A percentile compares a stretch with the other conserved stretches of the same genome.
Evolutionary conservation across 1,140 invertebrate species (phyloP).

Genomic region (Pseudobourletiella spinata): DNA sequence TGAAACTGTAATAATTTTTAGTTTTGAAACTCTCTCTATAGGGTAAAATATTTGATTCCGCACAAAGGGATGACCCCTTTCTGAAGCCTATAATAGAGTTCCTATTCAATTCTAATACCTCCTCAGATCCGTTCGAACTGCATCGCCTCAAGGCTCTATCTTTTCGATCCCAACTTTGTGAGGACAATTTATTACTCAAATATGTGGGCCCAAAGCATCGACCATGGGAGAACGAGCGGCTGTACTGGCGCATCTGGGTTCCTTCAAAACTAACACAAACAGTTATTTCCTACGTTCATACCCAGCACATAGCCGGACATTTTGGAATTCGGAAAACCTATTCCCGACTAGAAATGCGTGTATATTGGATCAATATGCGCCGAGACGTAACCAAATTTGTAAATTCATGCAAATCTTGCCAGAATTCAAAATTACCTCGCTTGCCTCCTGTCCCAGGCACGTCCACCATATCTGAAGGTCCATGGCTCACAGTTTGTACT

Average conservation of each 20-base stretch:
- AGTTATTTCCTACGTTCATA: constrained; percentile 8
- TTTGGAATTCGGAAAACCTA: constrained; percentile 20
- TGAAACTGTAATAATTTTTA: too few relatives aligned
- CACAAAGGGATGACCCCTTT: too few relatives aligned
- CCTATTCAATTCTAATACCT: too few relatives aligned
- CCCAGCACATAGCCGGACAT: constrained; percentile 1
- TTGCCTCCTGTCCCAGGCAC: constrained; percentile 1
- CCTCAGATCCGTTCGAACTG: background rate
- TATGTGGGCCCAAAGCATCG: constrained; percentile 3
- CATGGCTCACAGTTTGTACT: constrained; percentile 3
- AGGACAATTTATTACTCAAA: background rate
- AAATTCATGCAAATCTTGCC: background rate
- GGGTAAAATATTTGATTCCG: too few relatives aligned
- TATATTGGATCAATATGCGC: constrained; percentile 8
- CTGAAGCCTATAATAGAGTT: too few relatives aligned
- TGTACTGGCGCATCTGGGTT: constrained; percentile 12
- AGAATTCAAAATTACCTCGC: background rate
- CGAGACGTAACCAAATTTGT: constrained; percentile 12
- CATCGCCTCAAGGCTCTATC: background rate
- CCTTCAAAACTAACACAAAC: background rate
- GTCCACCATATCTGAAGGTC: background rate
- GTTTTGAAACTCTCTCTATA: too few relatives aligned
- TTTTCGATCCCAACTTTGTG: background rate
- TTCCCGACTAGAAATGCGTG: background rate
- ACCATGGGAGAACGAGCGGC: constrained; percentile 17